Conservation (phyloP, 2,113 vertebrate genomes). For the Platichthys stellatus region DNA sequence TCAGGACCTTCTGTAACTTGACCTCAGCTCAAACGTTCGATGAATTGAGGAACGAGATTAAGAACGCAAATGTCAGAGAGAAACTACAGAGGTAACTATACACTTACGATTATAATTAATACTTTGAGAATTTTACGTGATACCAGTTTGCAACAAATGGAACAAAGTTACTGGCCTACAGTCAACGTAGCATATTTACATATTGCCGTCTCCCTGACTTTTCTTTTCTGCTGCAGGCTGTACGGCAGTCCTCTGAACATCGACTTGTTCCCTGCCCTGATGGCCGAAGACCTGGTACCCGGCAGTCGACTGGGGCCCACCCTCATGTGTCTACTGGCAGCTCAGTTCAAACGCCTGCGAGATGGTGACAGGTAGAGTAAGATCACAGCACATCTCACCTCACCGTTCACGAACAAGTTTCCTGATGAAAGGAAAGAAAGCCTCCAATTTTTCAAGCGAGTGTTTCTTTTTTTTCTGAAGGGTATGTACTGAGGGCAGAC, state of each 20-base stretch:
- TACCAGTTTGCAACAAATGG: not conserved
- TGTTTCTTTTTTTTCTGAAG: no score
- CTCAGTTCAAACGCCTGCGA: constrained; percentile 91
- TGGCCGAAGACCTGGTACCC: constrained; percentile 95
- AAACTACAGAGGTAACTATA: constrained; percentile 89
- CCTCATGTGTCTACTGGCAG: constrained; percentile 91
- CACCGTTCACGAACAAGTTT: not conserved
- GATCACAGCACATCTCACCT: not conserved
- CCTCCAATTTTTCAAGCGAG: not conserved
- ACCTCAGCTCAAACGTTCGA: constrained; percentile 91
- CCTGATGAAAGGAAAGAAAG: not conserved
- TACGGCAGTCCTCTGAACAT: constrained; percentile 94
- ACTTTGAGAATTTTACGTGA: not conserved
- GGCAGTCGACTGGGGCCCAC: constrained; percentile 94
- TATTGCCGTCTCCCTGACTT: not conserved
- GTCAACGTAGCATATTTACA: not conserved
- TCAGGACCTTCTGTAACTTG: constrained; percentile 95
- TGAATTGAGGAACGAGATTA: constrained; percentile 95
- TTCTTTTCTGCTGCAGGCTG: constrained; percentile 77
- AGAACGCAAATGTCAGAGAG: constrained; percentile 89
- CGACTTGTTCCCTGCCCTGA: constrained; percentile 96
- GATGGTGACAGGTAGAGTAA: constrained; percentile 92
- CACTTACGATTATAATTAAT: not conserved
- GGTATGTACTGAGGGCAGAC: no score
- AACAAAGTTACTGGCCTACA: not conserved